Evolutionary conservation across 2,888 invertebrate genomes (phyloP).

Genomic region (Agrenia bidenticulata): DNA sequence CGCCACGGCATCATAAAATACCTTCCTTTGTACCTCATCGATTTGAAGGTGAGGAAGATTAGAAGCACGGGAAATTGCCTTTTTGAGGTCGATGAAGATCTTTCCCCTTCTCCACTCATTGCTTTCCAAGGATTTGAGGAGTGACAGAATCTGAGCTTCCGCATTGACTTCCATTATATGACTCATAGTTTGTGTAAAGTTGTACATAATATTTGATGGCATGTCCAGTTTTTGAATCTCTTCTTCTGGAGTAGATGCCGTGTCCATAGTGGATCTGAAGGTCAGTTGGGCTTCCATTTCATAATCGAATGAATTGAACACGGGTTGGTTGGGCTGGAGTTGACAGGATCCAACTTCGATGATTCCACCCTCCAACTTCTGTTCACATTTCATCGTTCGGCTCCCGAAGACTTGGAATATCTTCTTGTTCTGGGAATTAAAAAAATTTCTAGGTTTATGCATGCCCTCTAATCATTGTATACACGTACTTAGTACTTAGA

Average conservation of each 20-base stretch:
- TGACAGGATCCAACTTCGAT: neutral
- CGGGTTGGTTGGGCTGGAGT: neutral
- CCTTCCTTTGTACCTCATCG: conserved; percentile 1
- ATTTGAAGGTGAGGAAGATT: too few relatives aligned
- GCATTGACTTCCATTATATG: conserved; percentile 10
- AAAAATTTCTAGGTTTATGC: neutral
- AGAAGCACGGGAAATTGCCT: neutral
- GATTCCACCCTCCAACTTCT: neutral
- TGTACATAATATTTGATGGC: conserved; percentile 8
- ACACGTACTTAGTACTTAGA: neutral
- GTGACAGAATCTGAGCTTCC: neutral
- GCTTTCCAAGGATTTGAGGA: neutral
- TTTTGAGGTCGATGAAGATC: conserved; percentile 14
- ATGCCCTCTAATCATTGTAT: neutral
- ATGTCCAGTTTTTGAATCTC: conserved; percentile 5
- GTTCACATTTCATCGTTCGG: neutral
- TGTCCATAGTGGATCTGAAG: neutral
- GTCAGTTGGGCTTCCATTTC: neutral
- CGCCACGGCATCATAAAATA: conserved; percentile 10
- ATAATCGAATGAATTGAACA: too few relatives aligned
- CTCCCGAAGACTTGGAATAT: neutral
- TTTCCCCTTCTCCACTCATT: neutral
- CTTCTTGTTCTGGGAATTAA: neutral
- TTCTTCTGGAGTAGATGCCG: neutral
- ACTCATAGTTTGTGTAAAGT: neutral